phyloP scores from a whole-genome alignment of 2,797 vertebrate genomes.

The Octomys mimax region DNA sequence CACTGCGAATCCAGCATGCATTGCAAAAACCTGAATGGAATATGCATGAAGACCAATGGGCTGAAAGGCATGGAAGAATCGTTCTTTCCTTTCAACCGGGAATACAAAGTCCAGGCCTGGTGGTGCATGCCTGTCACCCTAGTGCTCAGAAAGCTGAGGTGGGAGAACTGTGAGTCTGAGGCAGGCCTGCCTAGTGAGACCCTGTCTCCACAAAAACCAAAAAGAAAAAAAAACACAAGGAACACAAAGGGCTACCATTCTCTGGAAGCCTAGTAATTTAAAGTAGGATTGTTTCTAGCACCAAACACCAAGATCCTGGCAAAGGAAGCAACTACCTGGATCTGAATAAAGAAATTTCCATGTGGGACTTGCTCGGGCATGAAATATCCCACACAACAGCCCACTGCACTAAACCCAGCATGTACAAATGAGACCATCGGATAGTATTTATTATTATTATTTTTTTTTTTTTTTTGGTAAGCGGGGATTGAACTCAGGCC shows the following conservation, averaged over 20 bases:
- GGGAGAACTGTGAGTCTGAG: background rate
- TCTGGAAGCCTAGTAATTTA: slow-evolving; percentile 44
- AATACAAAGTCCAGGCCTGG: background rate
- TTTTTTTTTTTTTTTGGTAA: too few relatives aligned
- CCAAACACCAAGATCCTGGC: rapidly evolving
- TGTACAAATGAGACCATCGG: background rate
- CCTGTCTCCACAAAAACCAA: background rate
- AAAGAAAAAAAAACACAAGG: background rate
- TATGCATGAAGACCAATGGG: slow-evolving; percentile 74
- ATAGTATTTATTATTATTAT: too few relatives aligned
- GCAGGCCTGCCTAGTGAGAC: background rate
- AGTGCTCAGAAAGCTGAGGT: background rate
- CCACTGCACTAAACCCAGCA: background rate
- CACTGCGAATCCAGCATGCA: slow-evolving; percentile 62
- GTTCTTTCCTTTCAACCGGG: slow-evolving; percentile 63
- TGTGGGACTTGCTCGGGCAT: slow-evolving; percentile 60
- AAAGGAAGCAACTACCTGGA: slow-evolving; percentile 74
- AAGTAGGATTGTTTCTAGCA: slow-evolving; percentile 64
- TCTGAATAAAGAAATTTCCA: slow-evolving; percentile 79
- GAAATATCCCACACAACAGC: background rate
- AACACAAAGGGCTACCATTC: slow-evolving; percentile 56
- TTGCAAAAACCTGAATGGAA: slow-evolving; percentile 76
- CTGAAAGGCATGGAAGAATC: slow-evolving; percentile 4
- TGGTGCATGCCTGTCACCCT: background rate
- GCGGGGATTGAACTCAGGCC: too few relatives aligned